Conservation (phyloP, 2,797 vertebrate genomes). For the Lacerta viridis region DNA sequence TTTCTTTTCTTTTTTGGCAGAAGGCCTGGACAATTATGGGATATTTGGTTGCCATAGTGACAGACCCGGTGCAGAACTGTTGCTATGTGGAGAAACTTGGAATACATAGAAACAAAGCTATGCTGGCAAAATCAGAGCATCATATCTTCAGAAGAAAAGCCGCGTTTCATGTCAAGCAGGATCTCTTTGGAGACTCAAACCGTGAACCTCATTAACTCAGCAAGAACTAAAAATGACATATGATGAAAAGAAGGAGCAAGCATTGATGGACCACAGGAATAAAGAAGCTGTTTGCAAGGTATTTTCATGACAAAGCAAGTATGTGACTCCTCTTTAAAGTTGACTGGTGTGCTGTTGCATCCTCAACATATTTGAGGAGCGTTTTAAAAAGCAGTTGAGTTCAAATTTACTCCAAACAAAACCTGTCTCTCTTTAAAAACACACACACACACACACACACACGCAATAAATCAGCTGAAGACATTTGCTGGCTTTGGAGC, state of each 20-base stretch:
- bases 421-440: neutral
- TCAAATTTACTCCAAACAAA: constrained; percentile 20
- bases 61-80: constrained; percentile 45
- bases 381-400: constrained; percentile 14
- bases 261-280: neutral
- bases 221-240: constrained; percentile 22
- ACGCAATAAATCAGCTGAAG: neutral
- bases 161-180: constrained; percentile 3
- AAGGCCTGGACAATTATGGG: constrained; percentile 56
- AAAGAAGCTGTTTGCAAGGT: constrained; percentile 16
- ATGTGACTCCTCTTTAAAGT: neutral
- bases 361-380: neutral
- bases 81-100: constrained; percentile 58
- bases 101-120: constrained; percentile 46
- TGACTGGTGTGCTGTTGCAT: neutral
- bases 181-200: constrained; percentile 50
- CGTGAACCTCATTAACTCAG: constrained; percentile 12
- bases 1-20: constrained; percentile 36
- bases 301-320: constrained; percentile 5
- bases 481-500: constrained; percentile 14
- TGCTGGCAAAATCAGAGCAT: constrained; percentile 44
- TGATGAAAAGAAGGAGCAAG: neutral
- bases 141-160: constrained; percentile 14
- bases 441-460: no score
- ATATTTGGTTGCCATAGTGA: constrained; percentile 64